phyloP scores from a whole-genome alignment of 2,113 vertebrate species.

The Sitta europaea region DNA sequence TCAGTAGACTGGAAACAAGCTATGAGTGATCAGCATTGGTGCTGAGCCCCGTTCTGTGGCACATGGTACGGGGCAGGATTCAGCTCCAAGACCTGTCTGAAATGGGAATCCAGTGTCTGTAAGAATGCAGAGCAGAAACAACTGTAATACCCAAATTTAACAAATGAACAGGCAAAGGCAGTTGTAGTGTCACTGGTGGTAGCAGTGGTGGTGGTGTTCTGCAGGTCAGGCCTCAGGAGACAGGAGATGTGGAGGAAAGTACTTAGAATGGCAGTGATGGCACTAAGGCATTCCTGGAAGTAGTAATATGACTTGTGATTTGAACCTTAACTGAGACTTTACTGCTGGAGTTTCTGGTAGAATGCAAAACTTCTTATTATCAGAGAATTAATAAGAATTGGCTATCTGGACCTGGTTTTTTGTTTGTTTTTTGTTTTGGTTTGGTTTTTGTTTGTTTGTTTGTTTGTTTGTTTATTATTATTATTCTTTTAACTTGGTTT shows the following conservation, averaged over 20 bases:
- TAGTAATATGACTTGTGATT: background rate
- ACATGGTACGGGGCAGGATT: fast-evolving
- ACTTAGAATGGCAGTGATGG: background rate
- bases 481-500: background rate
- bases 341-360: background rate
- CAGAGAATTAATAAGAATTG: background rate
- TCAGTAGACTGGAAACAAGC: background rate
- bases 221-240: background rate
- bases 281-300: background rate
- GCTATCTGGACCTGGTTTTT: background rate
- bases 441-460: background rate
- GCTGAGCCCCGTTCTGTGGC: background rate
- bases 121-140: background rate
- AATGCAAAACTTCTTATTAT: background rate
- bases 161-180: background rate
- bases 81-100: background rate
- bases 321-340: background rate
- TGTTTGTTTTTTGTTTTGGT: background rate
- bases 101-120: background rate
- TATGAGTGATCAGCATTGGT: fast-evolving
- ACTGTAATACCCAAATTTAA: background rate
- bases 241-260: background rate
- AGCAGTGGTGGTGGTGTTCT: background rate
- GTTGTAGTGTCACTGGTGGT: background rate
- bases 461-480: no score